Base-by-base conservation (phyloP, 2,888 invertebrate genomes). In the Micropterix aruncella region DNA sequence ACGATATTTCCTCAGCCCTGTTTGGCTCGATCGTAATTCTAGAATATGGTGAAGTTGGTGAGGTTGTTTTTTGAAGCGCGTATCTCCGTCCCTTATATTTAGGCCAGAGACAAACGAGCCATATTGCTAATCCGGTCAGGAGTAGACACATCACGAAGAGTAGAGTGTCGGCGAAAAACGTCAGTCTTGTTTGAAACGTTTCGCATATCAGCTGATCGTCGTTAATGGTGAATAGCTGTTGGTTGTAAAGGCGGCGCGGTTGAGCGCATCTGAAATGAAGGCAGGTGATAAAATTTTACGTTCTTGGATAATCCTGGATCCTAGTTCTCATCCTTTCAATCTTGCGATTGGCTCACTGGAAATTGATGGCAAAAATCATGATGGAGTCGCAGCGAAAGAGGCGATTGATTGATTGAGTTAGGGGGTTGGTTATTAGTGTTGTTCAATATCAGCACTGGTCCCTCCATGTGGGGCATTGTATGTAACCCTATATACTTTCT, bases 221-320 rank as follows among this genome's bases (percentile, higher is more conserved):
- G 1, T 66, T 57, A 16, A 76, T 53, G 7, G 70, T 65, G 52
- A 64, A 64, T 18, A 77, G 57, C 2, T 63, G 56, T 37, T 66
- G 67, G 57, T 66, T 66, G 53, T 54, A 61, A 1, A 69, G 54
- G 1, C 58, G 48, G 1, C 56, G 52, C 5, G 76, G 75, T 1
- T 60, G 57, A 38, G 55, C 60, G 50, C 77, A 77, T 52, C 77
- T 77, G 66, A 41, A 61, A 62, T 46, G 18, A 7, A 15, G 12
- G 9, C 19, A 19, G 18, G n/a, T 7, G 15, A 14, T 19, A 12
- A 46, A 44, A n/a, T n/a, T n/a, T n/a, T n/a, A n/a, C n/a, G n/a
- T n/a, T n/a, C n/a, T n/a, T n/a, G n/a, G n/a, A n/a, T n/a, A n/a
- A n/a, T n/a, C n/a, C n/a, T n/a, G n/a, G n/a, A n/a, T n/a, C n/a